Percentiles rank a stretch among this genome's conserved stretches.
Conservation (phyloP, 92 coral and sea anemone genomes). For the Bergia puertoricense region DNA sequence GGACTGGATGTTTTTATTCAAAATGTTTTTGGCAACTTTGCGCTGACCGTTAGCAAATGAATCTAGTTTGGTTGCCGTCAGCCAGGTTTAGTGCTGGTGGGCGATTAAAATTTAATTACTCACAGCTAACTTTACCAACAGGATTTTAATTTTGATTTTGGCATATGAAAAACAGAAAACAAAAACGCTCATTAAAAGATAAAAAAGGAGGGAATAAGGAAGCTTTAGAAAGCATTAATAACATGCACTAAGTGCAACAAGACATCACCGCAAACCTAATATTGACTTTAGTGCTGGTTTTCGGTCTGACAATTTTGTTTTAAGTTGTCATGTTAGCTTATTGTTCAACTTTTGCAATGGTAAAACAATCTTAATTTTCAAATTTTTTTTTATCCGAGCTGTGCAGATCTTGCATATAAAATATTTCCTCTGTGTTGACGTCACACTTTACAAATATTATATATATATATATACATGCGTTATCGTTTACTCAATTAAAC, state of each 20-base stretch:
- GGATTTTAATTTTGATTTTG: conserved; percentile 43
- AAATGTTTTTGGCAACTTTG: neutral
- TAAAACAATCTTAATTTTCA: neutral
- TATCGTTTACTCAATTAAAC: neutral
- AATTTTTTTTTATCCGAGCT: neutral
- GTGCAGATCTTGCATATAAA: neutral
- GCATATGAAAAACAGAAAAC: conserved; percentile 34
- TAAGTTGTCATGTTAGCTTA: neutral
- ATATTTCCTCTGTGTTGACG: neutral
- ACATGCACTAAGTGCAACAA: neutral
- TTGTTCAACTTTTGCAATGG: neutral
- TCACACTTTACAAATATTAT: too few relatives aligned
- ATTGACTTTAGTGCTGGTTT: neutral
- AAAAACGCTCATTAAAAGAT: conserved; percentile 42
- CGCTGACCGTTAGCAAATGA: neutral
- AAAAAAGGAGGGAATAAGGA: conserved; percentile 22
- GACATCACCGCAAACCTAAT: neutral
- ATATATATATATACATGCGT: too few relatives aligned
- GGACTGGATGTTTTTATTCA: neutral
- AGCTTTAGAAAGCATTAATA: neutral
- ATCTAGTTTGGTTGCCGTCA: neutral
- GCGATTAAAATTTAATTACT: conserved; percentile 13
- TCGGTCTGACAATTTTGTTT: neutral
- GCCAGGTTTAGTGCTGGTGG: conserved; percentile 5
- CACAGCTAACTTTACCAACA: conserved; percentile 36